Base-by-base conservation (phyloP, 2,888 invertebrate species). In the Brachyptera risi region DNA sequence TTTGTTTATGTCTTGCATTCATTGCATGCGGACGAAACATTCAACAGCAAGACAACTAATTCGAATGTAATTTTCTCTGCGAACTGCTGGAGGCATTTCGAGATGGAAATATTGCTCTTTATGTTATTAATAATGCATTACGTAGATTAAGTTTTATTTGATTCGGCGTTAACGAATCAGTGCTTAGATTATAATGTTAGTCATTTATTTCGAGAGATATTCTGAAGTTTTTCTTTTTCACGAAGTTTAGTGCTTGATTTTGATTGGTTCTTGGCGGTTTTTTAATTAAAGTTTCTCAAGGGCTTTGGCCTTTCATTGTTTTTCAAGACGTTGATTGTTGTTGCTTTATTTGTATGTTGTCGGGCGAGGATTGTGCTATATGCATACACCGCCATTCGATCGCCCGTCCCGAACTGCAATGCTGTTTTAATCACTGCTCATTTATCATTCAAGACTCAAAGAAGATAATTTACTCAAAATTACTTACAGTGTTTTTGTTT, bases 111-210 rank as follows among this genome's bases (percentile, higher is more conserved):
- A n/a, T 24, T 47, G 47, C 23, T 24, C 47, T 47, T 24, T 24
- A 47, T 47, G 24, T 47, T 47, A 47, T 47, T 47, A 47, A 47
- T 47, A 47, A 47, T 47, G 47, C 47, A 47, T 47, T 47, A 44
- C 44, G 17, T 44, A 47, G 21, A 47, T 21, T 11, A 47, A 11
- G 24, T 47, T 23, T 47, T 13, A 47, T 47, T 47, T 23, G 4
- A 23, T 47, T 47, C 47, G 13, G 47, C n/a, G 24, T 47, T 47
- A 47, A 47, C 47, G 47, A 47, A 47, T 47, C 47, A 47, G 47
- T 24, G 23, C 24, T 21, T n/a, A 47, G 47, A 47, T 7, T 24
- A 47, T 47, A 24, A 47, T 47, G 23, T 21, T 21, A 47, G 47
- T 47, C 21, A 47, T 47, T 47, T 47, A 47, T 47, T 47, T 47